Conservation (phyloP, 2,888 invertebrate genomes). For the Dendrolimus houi region DNA sequence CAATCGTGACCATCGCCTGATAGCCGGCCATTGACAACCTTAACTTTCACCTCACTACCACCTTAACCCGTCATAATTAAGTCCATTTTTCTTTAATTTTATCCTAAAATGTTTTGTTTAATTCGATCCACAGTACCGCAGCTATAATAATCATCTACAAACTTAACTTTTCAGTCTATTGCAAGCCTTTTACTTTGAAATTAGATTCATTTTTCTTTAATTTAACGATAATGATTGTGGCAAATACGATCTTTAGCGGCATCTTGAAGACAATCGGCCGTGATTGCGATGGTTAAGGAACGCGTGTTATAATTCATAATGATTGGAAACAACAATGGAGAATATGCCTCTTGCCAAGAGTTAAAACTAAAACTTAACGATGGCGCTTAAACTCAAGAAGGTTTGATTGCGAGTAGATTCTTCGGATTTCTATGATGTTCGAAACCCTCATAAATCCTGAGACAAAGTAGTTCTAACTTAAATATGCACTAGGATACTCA, state of each 20-base stretch:
- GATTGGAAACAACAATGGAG: conserved; percentile 18
- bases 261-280: conserved; percentile 31
- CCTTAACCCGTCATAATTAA: background rate
- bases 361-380: no score
- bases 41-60: background rate
- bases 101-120: background rate
- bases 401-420: no score
- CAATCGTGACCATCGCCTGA: background rate
- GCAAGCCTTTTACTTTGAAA: background rate
- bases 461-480: no score
- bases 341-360: background rate
- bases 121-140: background rate
- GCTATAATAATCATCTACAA: background rate
- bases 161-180: background rate
- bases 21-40: background rate
- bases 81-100: background rate
- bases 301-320: conserved; percentile 26
- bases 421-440: no score
- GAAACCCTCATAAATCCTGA: no score
- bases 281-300: conserved; percentile 39
- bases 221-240: background rate
- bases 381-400: no score
- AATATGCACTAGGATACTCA: no score
- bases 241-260: background rate
- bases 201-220: background rate